These are phyloP conservation scores for Mercenaria mercenaria DNA, from an alignment of 1,140 invertebrate species.

Conservation along the genomic window DNA sequence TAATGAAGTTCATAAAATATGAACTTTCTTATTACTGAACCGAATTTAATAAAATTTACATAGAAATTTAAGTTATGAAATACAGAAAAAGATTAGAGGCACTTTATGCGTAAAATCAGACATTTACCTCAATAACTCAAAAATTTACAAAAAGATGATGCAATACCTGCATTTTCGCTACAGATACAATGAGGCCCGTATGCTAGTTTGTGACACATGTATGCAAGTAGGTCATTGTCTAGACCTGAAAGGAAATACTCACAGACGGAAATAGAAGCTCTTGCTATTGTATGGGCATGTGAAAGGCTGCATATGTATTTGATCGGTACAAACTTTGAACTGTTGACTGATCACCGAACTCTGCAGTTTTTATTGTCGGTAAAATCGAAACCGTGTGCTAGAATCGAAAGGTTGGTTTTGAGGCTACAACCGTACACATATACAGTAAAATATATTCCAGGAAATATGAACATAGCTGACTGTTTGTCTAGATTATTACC, in stretches of 20 bases:
- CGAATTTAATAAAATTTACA: too few species aligned
- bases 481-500: constrained; percentile 64
- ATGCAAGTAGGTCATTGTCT: constrained; percentile 68
- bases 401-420: constrained; percentile 74
- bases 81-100: too few species aligned
- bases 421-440: constrained; percentile 71
- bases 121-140: too few species aligned
- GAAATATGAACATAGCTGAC: constrained; percentile 71
- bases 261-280: constrained; percentile 85
- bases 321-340: constrained; percentile 82
- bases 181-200: too few species aligned
- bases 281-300: constrained; percentile 85
- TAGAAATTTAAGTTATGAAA: too few species aligned
- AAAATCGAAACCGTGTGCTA: constrained; percentile 66
- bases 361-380: constrained; percentile 60
- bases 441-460: constrained; percentile 63
- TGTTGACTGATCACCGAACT: constrained; percentile 84
- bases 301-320: constrained; percentile 85
- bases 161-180: too few species aligned
- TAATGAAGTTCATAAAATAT: too few species aligned
- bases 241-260: constrained; percentile 79
- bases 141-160: too few species aligned
- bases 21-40: too few species aligned
- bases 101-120: too few species aligned
- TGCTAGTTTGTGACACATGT: too few species aligned